Percentiles rank a stretch among this genome's conserved stretches.
Conservation (phyloP, 1,140 invertebrate genomes). For the Rhopalosiphum maidis region DNA sequence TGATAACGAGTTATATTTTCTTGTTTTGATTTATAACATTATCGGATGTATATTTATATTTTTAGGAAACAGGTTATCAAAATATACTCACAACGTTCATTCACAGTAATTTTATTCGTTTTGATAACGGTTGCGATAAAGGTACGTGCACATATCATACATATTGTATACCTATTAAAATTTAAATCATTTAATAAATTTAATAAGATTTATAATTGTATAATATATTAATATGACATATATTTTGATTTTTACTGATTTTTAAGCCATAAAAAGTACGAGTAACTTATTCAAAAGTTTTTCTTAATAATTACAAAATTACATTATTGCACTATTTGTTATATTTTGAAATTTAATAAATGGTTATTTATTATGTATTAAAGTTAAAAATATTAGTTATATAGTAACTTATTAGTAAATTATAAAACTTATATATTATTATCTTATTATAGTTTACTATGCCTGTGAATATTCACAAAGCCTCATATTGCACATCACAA, state of each 20-base stretch:
- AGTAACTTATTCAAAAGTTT: background rate
- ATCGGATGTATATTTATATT: background rate
- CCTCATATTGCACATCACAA: background rate
- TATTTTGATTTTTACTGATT: background rate
- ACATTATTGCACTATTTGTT: no score
- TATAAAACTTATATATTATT: no score
- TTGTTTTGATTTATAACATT: conserved; percentile 4
- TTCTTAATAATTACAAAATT: no score
- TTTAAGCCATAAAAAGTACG: background rate
- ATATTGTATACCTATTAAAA: background rate
- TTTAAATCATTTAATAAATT: background rate
- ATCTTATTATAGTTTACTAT: no score
- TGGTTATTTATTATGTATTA: background rate
- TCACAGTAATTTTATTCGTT: background rate
- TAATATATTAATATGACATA: background rate
- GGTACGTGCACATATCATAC: background rate
- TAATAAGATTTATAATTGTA: background rate
- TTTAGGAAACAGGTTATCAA: background rate
- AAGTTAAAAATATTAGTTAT: background rate
- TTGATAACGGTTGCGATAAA: background rate
- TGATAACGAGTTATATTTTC: conserved; percentile 10
- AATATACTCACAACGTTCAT: background rate
- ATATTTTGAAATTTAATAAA: background rate
- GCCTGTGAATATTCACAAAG: background rate
- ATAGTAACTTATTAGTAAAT: no score